phyloP scores from a whole-genome alignment of 1,140 invertebrate genomes.

The Trichonephila clavata region DNA sequence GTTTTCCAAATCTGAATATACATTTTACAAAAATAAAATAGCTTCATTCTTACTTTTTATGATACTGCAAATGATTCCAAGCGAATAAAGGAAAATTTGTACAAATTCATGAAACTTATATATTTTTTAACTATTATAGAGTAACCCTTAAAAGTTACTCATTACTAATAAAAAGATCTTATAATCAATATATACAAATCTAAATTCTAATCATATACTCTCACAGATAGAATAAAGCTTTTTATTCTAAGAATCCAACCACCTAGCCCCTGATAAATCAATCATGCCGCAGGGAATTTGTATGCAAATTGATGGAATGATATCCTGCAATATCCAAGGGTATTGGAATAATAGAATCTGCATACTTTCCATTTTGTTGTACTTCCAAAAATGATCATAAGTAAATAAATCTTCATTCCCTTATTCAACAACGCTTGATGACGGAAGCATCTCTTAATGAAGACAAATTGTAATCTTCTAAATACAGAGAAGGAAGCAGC shows the following conservation, averaged over 20 bases:
- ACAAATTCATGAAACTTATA: too few relatives aligned
- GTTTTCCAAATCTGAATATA: too few relatives aligned
- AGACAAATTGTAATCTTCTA: not conserved
- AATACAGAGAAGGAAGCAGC: not conserved
- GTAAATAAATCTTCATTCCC: slow-evolving; percentile 9
- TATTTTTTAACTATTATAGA: too few relatives aligned
- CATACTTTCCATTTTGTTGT: not conserved
- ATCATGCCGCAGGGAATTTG: not conserved
- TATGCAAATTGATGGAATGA: not conserved
- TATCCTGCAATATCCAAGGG: not conserved
- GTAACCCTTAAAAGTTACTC: too few relatives aligned
- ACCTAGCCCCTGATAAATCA: not conserved
- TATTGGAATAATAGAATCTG: not conserved
- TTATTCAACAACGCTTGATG: not conserved
- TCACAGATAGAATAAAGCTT: not conserved
- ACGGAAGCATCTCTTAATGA: not conserved
- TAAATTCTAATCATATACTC: too few relatives aligned
- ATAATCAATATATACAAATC: too few relatives aligned
- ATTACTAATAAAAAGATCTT: too few relatives aligned
- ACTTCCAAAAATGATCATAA: slow-evolving; percentile 15
- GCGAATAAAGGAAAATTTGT: too few relatives aligned
- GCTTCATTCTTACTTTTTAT: too few relatives aligned
- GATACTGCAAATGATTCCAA: too few relatives aligned
- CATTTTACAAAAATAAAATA: too few relatives aligned
- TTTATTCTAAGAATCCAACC: not conserved